These are phyloP conservation scores for Leptinotarsa undecemlineata DNA, from an alignment of 1,140 invertebrate species.

Conservation along the genomic window DNA sequence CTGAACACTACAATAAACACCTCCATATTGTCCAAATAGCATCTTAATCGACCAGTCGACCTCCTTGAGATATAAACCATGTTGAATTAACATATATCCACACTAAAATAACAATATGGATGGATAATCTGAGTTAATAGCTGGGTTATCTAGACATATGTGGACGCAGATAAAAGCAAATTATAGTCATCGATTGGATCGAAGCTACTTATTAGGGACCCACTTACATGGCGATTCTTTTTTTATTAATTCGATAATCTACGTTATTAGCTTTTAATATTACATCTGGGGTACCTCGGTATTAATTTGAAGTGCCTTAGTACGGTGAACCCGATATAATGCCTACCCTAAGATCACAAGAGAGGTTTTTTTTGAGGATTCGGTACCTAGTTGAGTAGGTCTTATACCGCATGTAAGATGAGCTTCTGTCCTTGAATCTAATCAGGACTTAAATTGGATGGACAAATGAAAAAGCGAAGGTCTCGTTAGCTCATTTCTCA, in stretches of 20 bases:
- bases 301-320: constrained; percentile 21
- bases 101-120: constrained; percentile 45
- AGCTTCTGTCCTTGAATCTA: no score
- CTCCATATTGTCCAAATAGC: constrained; percentile 9
- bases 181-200: constrained; percentile 43
- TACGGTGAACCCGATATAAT: constrained; percentile 10
- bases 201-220: constrained; percentile 44
- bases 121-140: constrained; percentile 43
- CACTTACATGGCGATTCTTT: constrained; percentile 39
- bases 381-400: no score
- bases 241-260: constrained; percentile 42
- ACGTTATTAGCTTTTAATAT: constrained; percentile 41
- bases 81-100: constrained; percentile 37
- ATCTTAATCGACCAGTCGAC: constrained; percentile 1
- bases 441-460: no score
- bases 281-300: constrained; percentile 19
- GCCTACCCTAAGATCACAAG: neutral
- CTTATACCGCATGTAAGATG: no score
- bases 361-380: neutral
- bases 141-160: constrained; percentile 38
- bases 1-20: neutral
- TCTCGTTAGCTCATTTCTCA: no score
- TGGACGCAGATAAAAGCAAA: constrained; percentile 44
- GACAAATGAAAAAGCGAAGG: no score
- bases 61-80: constrained; percentile 1